phyloP scores from a whole-genome alignment of 2,113 vertebrate species.

The Pygoscelis antarcticus region DNA sequence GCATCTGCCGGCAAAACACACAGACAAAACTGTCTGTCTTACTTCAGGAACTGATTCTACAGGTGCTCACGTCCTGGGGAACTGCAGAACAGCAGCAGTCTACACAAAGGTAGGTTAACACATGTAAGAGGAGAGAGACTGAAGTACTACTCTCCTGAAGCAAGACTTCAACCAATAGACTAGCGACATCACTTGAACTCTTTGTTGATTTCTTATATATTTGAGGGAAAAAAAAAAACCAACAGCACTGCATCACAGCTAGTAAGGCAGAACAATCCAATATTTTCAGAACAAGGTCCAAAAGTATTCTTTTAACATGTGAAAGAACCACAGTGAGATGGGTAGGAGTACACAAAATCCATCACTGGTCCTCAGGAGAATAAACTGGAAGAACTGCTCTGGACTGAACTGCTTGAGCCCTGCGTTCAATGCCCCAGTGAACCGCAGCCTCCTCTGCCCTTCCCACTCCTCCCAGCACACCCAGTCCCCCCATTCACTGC shows the following conservation, averaged over 20 bases:
- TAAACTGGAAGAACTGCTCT: background rate
- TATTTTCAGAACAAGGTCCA: background rate
- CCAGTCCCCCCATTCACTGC: background rate
- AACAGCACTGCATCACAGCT: rapidly evolving
- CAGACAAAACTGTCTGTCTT: background rate
- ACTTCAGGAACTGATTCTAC: background rate
- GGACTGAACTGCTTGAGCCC: background rate
- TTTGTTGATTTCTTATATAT: background rate
- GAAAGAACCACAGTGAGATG: background rate
- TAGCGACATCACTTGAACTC: background rate
- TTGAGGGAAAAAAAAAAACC: too few species aligned
- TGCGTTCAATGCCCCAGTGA: rapidly evolving
- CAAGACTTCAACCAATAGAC: background rate
- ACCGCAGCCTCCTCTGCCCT: background rate
- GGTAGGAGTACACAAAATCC: background rate
- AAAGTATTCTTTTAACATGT: background rate
- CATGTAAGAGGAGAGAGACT: rapidly evolving
- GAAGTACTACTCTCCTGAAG: background rate
- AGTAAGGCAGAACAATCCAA: background rate
- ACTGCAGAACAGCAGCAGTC: background rate
- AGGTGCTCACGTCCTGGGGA: background rate
- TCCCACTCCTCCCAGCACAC: background rate
- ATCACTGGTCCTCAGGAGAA: background rate
- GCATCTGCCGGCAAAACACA: too few species aligned
- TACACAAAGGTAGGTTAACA: rapidly evolving